phyloP scores from a whole-genome alignment of 2,888 invertebrate genomes.

The Agriotes lineatus region DNA sequence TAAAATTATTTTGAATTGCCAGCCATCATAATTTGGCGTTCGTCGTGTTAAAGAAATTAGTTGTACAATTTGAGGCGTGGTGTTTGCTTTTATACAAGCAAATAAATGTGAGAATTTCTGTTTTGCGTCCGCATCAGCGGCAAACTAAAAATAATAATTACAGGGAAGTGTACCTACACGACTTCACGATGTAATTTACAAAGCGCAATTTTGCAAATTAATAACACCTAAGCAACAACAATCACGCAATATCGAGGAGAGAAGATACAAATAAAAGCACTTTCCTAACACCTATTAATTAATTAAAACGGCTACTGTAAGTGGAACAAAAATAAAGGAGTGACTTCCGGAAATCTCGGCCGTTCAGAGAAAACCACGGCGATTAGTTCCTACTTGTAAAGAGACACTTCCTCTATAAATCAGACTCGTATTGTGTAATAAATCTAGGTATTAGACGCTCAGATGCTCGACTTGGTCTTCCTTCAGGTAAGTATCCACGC shows the following conservation, averaged over 20 bases:
- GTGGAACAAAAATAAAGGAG: conserved; percentile 20
- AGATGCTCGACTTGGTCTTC: not conserved
- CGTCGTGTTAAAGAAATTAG: not conserved
- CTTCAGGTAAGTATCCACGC: conserved; percentile 4
- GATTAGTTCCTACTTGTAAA: conserved; percentile 12
- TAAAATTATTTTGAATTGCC: not conserved
- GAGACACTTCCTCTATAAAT: conserved; percentile 16
- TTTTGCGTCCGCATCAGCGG: not conserved
- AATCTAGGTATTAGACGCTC: not conserved
- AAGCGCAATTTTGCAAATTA: not conserved
- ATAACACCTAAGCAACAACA: not conserved
- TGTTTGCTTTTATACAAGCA: not conserved
- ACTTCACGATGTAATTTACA: not conserved
- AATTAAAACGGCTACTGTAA: not conserved
- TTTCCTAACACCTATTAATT: conserved; percentile 13
- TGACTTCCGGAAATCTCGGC: conserved; percentile 15
- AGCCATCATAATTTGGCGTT: not conserved
- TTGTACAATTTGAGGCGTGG: not conserved
- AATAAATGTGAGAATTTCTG: conserved; percentile 9
- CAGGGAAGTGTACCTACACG: not conserved
- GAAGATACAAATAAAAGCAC: conserved; percentile 6
- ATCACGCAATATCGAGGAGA: not conserved
- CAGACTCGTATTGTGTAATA: not conserved
- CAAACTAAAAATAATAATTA: not conserved
- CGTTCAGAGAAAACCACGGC: not conserved